These are phyloP conservation scores for Bovichtus diacanthus DNA, from an alignment of 2,797 vertebrate genomes.

Conservation along the genomic window DNA sequence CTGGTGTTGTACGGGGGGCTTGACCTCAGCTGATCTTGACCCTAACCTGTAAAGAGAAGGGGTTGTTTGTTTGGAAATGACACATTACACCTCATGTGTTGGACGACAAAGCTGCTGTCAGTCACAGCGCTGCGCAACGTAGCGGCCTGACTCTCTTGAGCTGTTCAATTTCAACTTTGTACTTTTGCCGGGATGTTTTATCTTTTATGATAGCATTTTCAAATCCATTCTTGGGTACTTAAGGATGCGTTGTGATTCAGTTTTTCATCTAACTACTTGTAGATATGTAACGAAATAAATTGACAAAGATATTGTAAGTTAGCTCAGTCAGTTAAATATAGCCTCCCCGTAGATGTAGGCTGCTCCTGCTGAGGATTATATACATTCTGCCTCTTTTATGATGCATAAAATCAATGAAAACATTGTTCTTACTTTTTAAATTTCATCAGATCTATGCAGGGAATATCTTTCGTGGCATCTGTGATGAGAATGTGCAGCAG, in stretches of 20 bases:
- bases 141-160: neutral
- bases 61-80: conserved; percentile 77
- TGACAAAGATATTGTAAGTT: too few species aligned
- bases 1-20: conserved; percentile 64
- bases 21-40: conserved; percentile 69
- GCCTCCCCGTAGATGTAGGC: too few species aligned
- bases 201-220: too few species aligned
- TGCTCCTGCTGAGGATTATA: too few species aligned
- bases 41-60: conserved; percentile 70
- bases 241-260: neutral
- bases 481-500: too few species aligned
- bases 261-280: neutral
- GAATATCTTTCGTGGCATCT: too few species aligned
- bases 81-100: conserved; percentile 72
- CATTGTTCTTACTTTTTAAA: neutral
- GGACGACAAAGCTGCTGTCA: conserved; percentile 68
- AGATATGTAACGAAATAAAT: neutral
- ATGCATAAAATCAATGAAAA: neutral
- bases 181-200: neutral
- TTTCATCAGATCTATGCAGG: neutral
- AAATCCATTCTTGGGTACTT: neutral
- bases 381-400: neutral
- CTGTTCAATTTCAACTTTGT: neutral
- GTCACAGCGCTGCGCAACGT: conserved; percentile 19
- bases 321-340: too few species aligned